phyloP scores from a whole-genome alignment of 2,113 vertebrate genomes.

The Parotia lawesii region DNA sequence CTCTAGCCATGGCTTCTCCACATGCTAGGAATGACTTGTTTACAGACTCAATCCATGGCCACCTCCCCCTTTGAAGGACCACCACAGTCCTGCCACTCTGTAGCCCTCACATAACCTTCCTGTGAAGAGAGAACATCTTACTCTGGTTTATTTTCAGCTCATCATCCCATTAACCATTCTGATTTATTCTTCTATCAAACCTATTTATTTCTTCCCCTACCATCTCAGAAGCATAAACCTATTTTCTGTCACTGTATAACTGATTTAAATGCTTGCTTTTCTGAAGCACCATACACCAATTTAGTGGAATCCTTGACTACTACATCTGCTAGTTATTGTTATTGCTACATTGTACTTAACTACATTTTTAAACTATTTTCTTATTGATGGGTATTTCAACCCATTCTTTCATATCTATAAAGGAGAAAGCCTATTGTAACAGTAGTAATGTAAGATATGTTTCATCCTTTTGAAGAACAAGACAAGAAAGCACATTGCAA shows the following conservation, averaged over 20 bases:
- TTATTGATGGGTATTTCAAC: conserved; percentile 15
- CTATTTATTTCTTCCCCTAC: background rate
- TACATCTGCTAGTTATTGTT: background rate
- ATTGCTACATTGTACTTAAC: background rate
- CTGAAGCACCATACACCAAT: background rate
- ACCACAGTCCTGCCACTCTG: background rate
- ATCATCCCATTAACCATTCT: background rate
- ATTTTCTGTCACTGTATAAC: background rate
- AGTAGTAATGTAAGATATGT: background rate
- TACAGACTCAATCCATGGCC: background rate
- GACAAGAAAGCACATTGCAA: background rate
- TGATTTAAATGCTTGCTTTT: conserved; percentile 44
- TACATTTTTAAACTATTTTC: background rate
- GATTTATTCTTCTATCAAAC: background rate
- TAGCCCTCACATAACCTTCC: background rate
- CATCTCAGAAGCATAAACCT: background rate
- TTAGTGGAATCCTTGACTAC: conserved; percentile 19
- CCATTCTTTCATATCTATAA: conserved; percentile 11
- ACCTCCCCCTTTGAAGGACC: background rate
- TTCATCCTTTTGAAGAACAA: conserved; percentile 1
- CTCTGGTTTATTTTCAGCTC: background rate
- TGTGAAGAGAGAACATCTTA: background rate
- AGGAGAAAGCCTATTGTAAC: background rate
- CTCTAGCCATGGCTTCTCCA: fast-evolving
- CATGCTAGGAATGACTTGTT: background rate